Conservation (phyloP, 1,140 invertebrate genomes). For the Euura saliciscinereae region DNA sequence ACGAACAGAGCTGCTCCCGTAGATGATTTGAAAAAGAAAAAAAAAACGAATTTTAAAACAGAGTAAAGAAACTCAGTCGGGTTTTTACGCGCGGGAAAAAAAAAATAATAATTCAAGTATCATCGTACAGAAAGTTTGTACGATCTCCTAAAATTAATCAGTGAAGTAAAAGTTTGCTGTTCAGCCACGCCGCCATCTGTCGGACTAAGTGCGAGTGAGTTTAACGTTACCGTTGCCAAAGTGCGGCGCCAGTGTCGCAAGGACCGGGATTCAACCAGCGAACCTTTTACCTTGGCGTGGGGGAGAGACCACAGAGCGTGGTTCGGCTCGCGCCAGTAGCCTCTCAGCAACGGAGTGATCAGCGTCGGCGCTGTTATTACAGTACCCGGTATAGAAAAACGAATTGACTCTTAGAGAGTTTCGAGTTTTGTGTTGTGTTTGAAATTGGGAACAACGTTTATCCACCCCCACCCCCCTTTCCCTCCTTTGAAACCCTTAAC, state of each 20-base stretch:
- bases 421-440: too few species aligned
- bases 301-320: background rate
- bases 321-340: slow-evolving; percentile 6
- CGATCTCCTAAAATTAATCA: too few species aligned
- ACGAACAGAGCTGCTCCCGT: slow-evolving; percentile 14
- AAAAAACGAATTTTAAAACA: slow-evolving; percentile 9
- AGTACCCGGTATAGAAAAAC: too few species aligned
- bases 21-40: slow-evolving; percentile 7
- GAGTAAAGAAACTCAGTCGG: slow-evolving; percentile 11
- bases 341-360: slow-evolving; percentile 3
- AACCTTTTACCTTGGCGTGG: background rate
- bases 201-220: too few species aligned
- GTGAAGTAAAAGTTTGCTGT: too few species aligned
- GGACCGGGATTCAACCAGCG: background rate
- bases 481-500: background rate
- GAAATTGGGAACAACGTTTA: background rate
- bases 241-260: background rate
- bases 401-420: too few species aligned
- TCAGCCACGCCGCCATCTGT: too few species aligned
- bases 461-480: background rate
- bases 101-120: too few species aligned
- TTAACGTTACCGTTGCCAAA: background rate
- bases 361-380: too few species aligned
- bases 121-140: too few species aligned
- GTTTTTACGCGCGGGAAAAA: too few species aligned